phyloP scores from a whole-genome alignment of 2,888 invertebrate species.

The Eupithecia subfuscata region DNA sequence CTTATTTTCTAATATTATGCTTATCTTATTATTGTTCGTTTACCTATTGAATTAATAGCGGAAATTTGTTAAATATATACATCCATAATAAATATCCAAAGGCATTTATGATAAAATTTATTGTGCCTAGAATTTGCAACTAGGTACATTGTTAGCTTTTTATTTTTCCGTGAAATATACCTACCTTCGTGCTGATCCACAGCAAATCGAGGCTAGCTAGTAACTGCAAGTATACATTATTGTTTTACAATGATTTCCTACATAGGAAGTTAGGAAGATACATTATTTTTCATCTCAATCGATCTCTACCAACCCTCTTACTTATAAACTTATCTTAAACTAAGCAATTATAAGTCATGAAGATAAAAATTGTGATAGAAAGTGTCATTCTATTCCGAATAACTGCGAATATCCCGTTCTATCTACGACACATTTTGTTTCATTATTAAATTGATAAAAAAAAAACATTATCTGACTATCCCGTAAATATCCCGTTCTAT shows the following conservation, averaged over 20 bases:
- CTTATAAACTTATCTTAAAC: background rate
- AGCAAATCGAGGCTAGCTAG: background rate
- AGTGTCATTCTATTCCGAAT: background rate
- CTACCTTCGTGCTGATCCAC: background rate
- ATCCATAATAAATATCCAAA: background rate
- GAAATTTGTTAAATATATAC: background rate
- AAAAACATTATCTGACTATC: no score
- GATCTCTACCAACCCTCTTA: background rate
- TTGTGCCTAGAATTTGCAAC: background rate
- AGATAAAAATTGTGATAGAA: background rate
- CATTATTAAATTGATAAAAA: no score
- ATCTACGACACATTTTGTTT: no score
- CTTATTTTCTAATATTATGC: conserved; percentile 50
- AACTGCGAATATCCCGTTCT: no score
- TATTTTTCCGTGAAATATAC: background rate
- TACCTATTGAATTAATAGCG: background rate
- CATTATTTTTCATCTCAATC: background rate
- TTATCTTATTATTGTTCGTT: conserved; percentile 24
- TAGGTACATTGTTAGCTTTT: background rate
- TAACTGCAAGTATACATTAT: background rate
- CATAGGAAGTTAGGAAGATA: background rate
- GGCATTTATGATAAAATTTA: background rate
- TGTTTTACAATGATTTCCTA: background rate
- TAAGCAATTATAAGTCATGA: background rate
- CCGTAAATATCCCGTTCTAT: no score